A percentile compares a stretch with the other conserved stretches of the same genome.
These are phyloP conservation scores for Pithys albifrons DNA, from an alignment of 2,113 vertebrate genomes.

Conservation along the genomic window DNA sequence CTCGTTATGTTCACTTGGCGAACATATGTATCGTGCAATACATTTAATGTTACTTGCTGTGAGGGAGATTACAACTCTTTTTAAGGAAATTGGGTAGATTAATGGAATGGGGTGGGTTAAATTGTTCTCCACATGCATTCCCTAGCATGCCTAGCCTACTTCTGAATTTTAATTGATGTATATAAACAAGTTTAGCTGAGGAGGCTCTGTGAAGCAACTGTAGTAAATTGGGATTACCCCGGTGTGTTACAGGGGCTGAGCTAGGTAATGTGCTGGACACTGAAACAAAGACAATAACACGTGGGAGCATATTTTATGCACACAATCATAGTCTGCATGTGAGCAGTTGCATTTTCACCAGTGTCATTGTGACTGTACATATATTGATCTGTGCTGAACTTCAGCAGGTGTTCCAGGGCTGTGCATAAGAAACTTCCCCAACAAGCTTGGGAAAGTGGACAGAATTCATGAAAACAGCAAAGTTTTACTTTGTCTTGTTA, in stretches of 20 bases:
- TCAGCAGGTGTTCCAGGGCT: not conserved
- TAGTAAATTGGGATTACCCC: not conserved
- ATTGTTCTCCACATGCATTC: slow-evolving; percentile 34
- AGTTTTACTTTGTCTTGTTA: not conserved
- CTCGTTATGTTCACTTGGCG: slow-evolving; percentile 51
- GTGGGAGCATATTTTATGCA: not conserved
- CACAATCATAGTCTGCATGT: fast-evolving
- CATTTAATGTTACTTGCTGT: slow-evolving; percentile 46
- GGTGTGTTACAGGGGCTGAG: not conserved
- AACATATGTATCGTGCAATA: slow-evolving; percentile 47
- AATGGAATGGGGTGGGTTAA: slow-evolving; percentile 53
- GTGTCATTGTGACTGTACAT: not conserved
- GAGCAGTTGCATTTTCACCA: not conserved
- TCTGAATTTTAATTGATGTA: not conserved
- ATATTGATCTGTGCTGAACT: not conserved
- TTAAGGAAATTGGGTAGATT: slow-evolving; percentile 57
- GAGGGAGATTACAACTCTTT: slow-evolving; percentile 51
- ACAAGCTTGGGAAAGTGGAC: not conserved
- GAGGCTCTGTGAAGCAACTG: not conserved
- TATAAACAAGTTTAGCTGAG: not conserved
- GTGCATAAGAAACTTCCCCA: not conserved
- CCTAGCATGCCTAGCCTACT: not conserved
- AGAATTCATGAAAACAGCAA: not conserved
- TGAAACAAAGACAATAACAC: not conserved
- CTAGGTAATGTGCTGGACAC: not conserved